Percentiles rank a stretch among this genome's conserved stretches.
Evolutionary conservation across 2,113 vertebrate species (phyloP).

Genomic region (Forbesichthys papilliferus): DNA sequence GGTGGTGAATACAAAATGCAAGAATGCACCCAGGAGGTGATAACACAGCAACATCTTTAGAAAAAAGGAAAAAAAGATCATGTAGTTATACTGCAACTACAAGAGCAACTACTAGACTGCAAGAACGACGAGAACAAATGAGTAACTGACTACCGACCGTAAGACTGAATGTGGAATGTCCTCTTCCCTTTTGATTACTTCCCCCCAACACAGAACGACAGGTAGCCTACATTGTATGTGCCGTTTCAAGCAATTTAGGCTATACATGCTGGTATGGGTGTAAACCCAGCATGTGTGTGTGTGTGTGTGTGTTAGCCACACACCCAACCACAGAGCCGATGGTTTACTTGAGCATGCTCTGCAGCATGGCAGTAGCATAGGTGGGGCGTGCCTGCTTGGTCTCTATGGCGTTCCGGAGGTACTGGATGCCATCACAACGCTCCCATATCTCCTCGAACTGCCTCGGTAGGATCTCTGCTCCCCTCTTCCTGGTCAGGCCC

Average conservation of each 20-base stretch:
- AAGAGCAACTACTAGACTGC: no score
- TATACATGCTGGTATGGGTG: no score
- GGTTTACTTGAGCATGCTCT: constrained; percentile 87
- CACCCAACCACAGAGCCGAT: constrained; percentile 1
- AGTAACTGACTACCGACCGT: not conserved
- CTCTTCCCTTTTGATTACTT: not conserved
- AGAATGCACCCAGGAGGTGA: constrained; percentile 17
- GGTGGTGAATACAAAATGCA: constrained; percentile 16
- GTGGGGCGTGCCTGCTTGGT: constrained; percentile 95
- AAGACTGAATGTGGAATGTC: not conserved
- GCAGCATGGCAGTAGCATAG: constrained; percentile 95
- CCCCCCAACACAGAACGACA: constrained; percentile 4
- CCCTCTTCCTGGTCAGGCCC: constrained; percentile 93
- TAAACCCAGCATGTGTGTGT: not conserved
- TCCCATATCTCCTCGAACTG: constrained; percentile 99
- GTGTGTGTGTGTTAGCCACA: constrained; percentile 4
- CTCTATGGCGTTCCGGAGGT: constrained; percentile 93
- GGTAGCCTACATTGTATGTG: not conserved
- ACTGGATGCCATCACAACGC: constrained; percentile 94
- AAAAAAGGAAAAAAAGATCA: constrained; percentile 14
- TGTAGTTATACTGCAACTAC: constrained; percentile 3
- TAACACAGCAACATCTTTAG: constrained; percentile 49
- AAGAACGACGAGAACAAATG: constrained; percentile 3
- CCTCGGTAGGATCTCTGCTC: constrained; percentile 91
- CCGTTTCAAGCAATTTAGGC: not conserved